These are phyloP conservation scores for Pollenia labialis DNA, from an alignment of 2,888 invertebrate genomes.

Conservation along the genomic window DNA sequence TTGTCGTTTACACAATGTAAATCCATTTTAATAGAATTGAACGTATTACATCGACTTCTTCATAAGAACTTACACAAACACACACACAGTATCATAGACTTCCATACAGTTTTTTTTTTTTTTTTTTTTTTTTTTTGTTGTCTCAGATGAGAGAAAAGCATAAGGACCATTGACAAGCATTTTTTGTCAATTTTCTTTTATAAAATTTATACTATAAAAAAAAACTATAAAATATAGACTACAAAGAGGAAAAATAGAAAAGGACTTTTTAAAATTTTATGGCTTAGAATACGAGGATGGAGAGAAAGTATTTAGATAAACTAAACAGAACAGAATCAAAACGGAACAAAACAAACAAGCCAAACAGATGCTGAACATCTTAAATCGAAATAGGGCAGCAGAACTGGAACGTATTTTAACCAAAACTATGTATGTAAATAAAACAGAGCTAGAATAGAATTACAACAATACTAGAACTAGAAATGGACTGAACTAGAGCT, in stretches of 20 bases:
- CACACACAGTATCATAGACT: neutral
- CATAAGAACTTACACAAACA: neutral
- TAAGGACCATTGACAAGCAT: slow-evolving; percentile 51
- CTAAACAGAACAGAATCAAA: too few relatives aligned
- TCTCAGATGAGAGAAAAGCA: slow-evolving; percentile 8
- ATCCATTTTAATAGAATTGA: slow-evolving; percentile 64
- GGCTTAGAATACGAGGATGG: neutral
- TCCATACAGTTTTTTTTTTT: too few relatives aligned
- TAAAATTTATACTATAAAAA: neutral
- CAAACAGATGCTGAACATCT: too few relatives aligned
- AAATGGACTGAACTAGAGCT: neutral
- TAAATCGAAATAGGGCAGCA: neutral
- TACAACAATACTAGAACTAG: neutral
- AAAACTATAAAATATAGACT: neutral
- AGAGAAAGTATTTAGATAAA: neutral
- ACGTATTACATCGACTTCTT: neutral
- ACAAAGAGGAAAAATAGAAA: neutral
- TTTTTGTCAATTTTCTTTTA: slow-evolving; percentile 63
- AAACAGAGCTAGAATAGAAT: neutral
- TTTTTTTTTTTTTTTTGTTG: neutral
- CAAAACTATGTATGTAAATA: neutral
- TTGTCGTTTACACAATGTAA: slow-evolving; percentile 70
- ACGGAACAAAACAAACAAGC: too few relatives aligned
- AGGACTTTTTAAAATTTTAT: neutral
- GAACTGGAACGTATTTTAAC: neutral